These are phyloP conservation scores for Ceratotherium simum DNA, from an alignment of 2,113 vertebrate species.

Conservation along the genomic window DNA sequence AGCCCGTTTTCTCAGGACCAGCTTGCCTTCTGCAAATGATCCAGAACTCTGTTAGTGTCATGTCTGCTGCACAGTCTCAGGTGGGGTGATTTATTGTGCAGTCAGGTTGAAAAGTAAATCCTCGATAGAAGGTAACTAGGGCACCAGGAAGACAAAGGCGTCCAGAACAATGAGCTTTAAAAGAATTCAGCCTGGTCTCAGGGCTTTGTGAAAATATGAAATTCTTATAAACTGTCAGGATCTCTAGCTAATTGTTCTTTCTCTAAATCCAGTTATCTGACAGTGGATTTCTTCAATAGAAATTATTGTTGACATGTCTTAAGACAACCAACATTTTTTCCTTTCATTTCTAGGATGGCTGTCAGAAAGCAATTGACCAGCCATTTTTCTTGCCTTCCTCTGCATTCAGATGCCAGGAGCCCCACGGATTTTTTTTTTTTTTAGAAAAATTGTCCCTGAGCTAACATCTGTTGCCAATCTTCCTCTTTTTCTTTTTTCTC, in stretches of 20 bases:
- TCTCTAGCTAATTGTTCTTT: constrained; percentile 19
- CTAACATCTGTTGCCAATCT: too few species aligned
- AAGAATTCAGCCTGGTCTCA: neutral
- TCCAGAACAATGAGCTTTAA: constrained; percentile 15
- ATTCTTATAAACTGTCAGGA: neutral
- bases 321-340: neutral
- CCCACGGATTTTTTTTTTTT: neutral
- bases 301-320: neutral
- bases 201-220: constrained; percentile 28
- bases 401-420: neutral
- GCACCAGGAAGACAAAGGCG: constrained; percentile 48
- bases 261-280: neutral
- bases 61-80: neutral
- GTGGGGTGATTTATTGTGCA: neutral
- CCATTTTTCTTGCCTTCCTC: constrained; percentile 19
- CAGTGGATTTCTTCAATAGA: neutral
- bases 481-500: too few species aligned
- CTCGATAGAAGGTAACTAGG: neutral
- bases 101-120: constrained; percentile 29
- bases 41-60: constrained; percentile 53
- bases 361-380: neutral
- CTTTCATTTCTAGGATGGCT: neutral
- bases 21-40: constrained; percentile 55
- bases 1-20: constrained; percentile 25
- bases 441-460: too few species aligned